phyloP scores from a whole-genome alignment of 2,113 vertebrate species.

The Speoplatyrhinus poulsoni region DNA sequence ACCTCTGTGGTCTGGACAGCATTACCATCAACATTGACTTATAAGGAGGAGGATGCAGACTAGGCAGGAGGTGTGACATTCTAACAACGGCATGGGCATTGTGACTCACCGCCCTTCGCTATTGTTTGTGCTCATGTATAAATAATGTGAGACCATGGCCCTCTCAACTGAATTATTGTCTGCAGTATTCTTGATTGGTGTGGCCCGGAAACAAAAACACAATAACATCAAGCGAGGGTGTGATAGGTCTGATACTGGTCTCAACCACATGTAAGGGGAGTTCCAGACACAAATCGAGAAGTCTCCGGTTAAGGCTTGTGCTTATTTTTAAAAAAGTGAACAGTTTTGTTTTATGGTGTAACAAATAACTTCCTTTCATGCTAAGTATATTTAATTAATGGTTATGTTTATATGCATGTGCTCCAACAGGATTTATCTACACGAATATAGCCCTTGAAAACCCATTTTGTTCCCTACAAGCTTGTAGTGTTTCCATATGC shows the following conservation, averaged over 20 bases:
- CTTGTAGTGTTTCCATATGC: constrained; percentile 41
- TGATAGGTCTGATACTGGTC: constrained; percentile 9
- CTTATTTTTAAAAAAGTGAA: too few species aligned
- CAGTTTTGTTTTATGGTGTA: too few species aligned
- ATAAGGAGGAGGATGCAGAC: constrained; percentile 69
- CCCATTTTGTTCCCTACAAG: constrained; percentile 11
- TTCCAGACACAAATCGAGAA: too few species aligned
- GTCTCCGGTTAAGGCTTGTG: too few species aligned
- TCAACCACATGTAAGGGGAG: too few species aligned
- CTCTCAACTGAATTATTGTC: constrained; percentile 7
- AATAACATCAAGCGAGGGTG: constrained; percentile 51
- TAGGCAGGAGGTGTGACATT: constrained; percentile 5
- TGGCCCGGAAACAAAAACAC: constrained; percentile 52
- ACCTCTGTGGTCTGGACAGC: constrained; percentile 60
- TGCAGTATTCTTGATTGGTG: constrained; percentile 1
- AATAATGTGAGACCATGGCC: constrained; percentile 28
- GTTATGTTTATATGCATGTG: constrained; percentile 38
- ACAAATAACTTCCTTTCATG: neutral
- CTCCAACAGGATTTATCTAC: constrained; percentile 18
- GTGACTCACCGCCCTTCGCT: constrained; percentile 55
- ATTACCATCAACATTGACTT: constrained; percentile 74
- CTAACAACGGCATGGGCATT: constrained; percentile 27
- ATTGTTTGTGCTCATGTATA: constrained; percentile 51
- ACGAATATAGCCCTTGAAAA: constrained; percentile 7
- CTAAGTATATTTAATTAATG: neutral